These are phyloP conservation scores for Bucorvus abyssinicus DNA, from an alignment of 2,797 vertebrate species.

Conservation along the genomic window DNA sequence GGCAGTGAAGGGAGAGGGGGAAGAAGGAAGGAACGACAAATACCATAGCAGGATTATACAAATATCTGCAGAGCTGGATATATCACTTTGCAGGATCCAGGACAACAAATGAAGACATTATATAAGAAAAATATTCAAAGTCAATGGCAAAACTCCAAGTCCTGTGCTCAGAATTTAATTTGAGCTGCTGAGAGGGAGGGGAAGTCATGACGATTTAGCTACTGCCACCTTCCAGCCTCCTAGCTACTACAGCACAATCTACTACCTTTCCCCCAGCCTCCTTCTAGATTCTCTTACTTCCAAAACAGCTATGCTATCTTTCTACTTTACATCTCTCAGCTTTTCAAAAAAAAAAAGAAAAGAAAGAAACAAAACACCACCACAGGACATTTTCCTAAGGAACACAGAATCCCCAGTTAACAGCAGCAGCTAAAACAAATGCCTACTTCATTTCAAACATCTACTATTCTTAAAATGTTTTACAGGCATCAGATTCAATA, in stretches of 20 bases:
- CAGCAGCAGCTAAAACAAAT: neutral
- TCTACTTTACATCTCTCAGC: neutral
- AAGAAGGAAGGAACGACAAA: neutral
- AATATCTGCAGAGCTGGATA: neutral
- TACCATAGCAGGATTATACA: neutral
- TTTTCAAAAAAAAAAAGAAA: neutral
- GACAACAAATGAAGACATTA: constrained; percentile 34
- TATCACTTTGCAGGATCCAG: neutral
- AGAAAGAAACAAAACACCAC: neutral
- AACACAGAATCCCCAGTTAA: neutral
- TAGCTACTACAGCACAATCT: neutral
- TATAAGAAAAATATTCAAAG: constrained; percentile 26
- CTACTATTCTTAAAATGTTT: neutral
- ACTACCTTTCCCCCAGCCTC: neutral
- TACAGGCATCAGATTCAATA: neutral
- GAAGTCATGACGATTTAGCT: neutral
- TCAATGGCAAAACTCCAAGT: constrained; percentile 33
- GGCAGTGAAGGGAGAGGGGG: neutral
- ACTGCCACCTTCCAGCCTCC: neutral
- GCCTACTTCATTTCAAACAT: neutral
- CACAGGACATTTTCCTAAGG: neutral
- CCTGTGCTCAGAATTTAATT: neutral
- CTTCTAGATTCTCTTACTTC: neutral
- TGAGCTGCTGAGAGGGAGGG: neutral
- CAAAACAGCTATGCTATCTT: neutral